A percentile compares a stretch with the other conserved stretches of the same genome.
Conservation (phyloP, 2,113 vertebrate genomes). For the Copsychus sechellarum region DNA sequence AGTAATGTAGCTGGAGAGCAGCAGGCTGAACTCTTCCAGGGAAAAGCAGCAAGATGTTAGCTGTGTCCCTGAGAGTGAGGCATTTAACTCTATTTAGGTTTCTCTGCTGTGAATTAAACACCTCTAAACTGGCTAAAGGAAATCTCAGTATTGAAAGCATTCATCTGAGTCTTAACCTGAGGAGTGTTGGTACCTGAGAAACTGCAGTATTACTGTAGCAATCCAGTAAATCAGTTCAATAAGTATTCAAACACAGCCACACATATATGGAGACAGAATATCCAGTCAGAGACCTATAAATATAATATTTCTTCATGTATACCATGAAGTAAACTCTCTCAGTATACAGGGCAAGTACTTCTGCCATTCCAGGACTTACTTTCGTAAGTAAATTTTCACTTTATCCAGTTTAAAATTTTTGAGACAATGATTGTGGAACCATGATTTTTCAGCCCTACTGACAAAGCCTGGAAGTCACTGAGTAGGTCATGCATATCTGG, state of each 20-base stretch:
- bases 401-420: not conserved
- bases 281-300: not conserved
- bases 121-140: not conserved
- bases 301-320: not conserved
- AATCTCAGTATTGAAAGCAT: not conserved
- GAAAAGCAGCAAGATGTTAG: not conserved
- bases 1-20: not conserved
- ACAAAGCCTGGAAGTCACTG: not conserved
- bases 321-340: not conserved
- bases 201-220: not conserved
- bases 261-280: not conserved
- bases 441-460: not conserved
- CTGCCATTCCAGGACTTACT: not conserved
- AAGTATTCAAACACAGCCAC: not conserved
- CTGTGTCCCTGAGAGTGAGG: not conserved
- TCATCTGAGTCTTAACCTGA: not conserved
- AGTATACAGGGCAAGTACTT: not conserved
- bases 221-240: not conserved
- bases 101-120: not conserved
- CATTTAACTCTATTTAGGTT: not conserved
- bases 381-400: not conserved
- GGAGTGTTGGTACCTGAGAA: not conserved
- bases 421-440: not conserved
- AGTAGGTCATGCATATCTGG: not conserved
- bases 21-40: not conserved